Percentiles rank a stretch among this genome's conserved stretches.
These are phyloP conservation scores for Drosophila yakuba DNA, from an alignment of 1,140 invertebrate genomes.

Conservation along the genomic window DNA sequence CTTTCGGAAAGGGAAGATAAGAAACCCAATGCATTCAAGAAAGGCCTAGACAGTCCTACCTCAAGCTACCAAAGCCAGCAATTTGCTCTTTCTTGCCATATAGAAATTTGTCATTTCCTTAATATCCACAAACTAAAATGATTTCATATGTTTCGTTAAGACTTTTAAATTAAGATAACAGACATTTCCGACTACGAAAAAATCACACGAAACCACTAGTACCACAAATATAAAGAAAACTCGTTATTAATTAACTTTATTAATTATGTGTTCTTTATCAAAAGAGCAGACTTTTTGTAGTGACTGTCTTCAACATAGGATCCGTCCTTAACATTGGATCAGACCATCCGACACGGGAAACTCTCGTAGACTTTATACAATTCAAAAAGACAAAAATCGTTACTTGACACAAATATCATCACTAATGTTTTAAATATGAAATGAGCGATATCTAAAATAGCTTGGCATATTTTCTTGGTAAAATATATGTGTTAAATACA, in stretches of 20 bases:
- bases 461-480: slow-evolving; percentile 28
- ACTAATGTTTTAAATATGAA: slow-evolving; percentile 39
- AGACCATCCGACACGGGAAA: slow-evolving; percentile 51
- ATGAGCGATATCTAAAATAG: slow-evolving; percentile 38
- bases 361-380: slow-evolving; percentile 71
- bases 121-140: background rate
- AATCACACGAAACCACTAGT: background rate
- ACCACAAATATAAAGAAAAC: background rate
- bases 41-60: slow-evolving; percentile 1
- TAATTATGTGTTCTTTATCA: slow-evolving; percentile 64
- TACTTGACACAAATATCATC: slow-evolving; percentile 47
- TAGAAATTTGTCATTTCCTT: background rate
- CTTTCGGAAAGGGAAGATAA: slow-evolving; percentile 1
- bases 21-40: background rate
- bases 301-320: slow-evolving; percentile 59
- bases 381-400: slow-evolving; percentile 49
- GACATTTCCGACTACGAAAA: background rate
- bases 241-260: slow-evolving; percentile 60
- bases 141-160: background rate
- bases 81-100: background rate
- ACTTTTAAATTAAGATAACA: background rate
- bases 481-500: slow-evolving; percentile 35
- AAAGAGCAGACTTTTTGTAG: slow-evolving; percentile 71
- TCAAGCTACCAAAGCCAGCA: background rate
- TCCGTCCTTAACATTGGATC: slow-evolving; percentile 55